phyloP scores from a whole-genome alignment of 64 coral and sea anemone species.

The Pocillopora damicornis region DNA sequence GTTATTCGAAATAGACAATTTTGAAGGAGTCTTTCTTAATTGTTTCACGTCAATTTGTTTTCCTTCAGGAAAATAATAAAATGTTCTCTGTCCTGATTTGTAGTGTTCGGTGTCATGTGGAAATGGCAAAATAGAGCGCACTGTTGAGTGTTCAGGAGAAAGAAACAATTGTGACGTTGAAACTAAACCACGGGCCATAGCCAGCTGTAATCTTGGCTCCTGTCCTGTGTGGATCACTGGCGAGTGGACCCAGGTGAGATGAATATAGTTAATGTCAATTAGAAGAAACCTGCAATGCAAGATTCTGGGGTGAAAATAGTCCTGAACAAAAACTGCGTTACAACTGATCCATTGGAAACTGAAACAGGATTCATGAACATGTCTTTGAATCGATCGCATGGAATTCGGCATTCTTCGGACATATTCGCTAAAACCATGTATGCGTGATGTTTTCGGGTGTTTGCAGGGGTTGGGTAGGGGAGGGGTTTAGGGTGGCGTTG shows the following conservation, averaged over 20 bases:
- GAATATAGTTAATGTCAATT: neutral
- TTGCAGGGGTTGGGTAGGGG: no score
- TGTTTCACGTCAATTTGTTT: no score
- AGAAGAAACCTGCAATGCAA: neutral
- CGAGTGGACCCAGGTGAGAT: constrained; percentile 41
- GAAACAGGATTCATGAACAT: no score
- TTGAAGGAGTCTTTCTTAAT: no score
- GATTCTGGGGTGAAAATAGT: neutral
- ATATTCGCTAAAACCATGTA: no score
- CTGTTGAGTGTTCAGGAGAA: constrained; percentile 21
- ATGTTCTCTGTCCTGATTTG: neutral
- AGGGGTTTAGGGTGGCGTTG: no score
- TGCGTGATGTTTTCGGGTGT: no score
- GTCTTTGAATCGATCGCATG: no score
- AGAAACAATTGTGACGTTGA: neutral
- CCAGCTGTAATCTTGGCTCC: constrained; percentile 37
- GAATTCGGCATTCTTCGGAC: no score
- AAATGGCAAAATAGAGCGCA: constrained; percentile 23
- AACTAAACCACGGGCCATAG: constrained; percentile 4
- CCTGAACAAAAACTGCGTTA: no score
- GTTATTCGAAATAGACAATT: no score
- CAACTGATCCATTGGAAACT: no score
- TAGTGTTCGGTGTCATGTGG: constrained; percentile 61
- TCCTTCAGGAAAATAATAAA: neutral
- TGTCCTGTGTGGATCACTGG: constrained; percentile 52